Conservation (phyloP, 2,113 vertebrate species). For the Nyctibius bracteatus region DNA sequence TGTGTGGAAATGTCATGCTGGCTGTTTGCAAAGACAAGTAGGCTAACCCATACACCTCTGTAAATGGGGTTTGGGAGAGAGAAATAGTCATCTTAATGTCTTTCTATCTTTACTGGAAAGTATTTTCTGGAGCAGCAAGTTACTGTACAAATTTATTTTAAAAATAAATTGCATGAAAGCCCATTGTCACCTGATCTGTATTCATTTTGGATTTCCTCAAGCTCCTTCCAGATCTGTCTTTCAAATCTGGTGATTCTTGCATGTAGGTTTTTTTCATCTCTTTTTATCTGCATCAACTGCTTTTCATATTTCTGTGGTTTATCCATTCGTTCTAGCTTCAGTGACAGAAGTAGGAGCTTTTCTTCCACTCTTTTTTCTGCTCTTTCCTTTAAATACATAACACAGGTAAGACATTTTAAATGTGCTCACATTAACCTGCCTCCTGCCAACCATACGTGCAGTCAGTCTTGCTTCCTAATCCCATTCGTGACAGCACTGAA, state of each 20-base stretch:
- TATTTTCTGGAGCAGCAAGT: not conserved
- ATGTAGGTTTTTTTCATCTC: constrained; percentile 66
- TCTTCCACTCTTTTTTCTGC: constrained; percentile 66
- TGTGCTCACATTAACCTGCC: too few relatives aligned
- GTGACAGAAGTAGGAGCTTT: constrained; percentile 57
- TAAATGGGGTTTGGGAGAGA: rapidly evolving
- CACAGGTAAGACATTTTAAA: not conserved
- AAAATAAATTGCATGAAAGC: not conserved
- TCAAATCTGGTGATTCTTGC: constrained; percentile 72
- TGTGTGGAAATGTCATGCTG: not conserved
- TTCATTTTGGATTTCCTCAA: constrained; percentile 80
- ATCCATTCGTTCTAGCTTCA: constrained; percentile 65
- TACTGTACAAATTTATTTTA: not conserved
- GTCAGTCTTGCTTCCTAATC: not conserved
- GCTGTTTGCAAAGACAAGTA: not conserved
- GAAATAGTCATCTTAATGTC: not conserved
- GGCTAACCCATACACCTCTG: too few relatives aligned
- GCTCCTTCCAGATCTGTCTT: constrained; percentile 73
- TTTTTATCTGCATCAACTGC: constrained; percentile 61
- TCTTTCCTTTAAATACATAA: constrained; percentile 62
- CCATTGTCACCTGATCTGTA: constrained; percentile 77
- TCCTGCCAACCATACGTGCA: not conserved
- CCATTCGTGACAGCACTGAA: not conserved
- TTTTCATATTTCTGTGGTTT: constrained; percentile 38
- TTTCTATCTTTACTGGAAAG: not conserved